Conservation (phyloP, 2,888 invertebrate genomes). For the Pristionchus entomophagus region DNA sequence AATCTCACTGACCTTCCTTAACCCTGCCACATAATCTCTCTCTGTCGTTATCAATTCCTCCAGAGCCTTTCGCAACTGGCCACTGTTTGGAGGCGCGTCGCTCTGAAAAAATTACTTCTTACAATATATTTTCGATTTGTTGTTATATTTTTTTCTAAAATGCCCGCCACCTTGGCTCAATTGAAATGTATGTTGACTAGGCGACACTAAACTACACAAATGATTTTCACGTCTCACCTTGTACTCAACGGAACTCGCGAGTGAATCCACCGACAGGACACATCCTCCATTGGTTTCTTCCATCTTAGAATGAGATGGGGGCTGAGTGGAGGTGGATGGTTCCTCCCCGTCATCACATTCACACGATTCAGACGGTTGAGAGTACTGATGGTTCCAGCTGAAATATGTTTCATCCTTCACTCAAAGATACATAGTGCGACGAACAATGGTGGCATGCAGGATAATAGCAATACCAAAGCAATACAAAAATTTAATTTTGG, state of each 20-base stretch:
- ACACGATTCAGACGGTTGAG: neutral
- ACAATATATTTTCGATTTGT: neutral
- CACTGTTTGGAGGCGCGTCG: neutral
- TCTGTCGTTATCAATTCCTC: conserved; percentile 63
- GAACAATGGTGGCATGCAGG: too few relatives aligned
- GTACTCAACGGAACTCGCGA: neutral
- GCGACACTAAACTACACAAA: too few relatives aligned
- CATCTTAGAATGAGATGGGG: neutral
- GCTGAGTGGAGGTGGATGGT: conserved; percentile 3
- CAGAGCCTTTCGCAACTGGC: conserved; percentile 50
- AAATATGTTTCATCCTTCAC: too few relatives aligned
- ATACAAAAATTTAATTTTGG: too few relatives aligned
- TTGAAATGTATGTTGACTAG: neutral
- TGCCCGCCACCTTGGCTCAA: neutral
- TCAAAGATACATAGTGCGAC: too few relatives aligned
- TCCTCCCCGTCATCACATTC: neutral
- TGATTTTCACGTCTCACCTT: neutral
- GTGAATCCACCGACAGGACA: neutral
- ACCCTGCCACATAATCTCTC: conserved; percentile 61
- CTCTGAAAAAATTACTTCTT: neutral
- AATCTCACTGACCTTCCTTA: conserved; percentile 55
- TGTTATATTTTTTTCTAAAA: neutral
- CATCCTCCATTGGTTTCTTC: neutral
- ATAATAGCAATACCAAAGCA: too few relatives aligned
- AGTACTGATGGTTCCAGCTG: conserved; percentile 26